Evolutionary conservation across 2,888 invertebrate genomes (phyloP), one percentile per base, ranked within the genome.

Genomic region (Balanococcus diminutus): DNA sequence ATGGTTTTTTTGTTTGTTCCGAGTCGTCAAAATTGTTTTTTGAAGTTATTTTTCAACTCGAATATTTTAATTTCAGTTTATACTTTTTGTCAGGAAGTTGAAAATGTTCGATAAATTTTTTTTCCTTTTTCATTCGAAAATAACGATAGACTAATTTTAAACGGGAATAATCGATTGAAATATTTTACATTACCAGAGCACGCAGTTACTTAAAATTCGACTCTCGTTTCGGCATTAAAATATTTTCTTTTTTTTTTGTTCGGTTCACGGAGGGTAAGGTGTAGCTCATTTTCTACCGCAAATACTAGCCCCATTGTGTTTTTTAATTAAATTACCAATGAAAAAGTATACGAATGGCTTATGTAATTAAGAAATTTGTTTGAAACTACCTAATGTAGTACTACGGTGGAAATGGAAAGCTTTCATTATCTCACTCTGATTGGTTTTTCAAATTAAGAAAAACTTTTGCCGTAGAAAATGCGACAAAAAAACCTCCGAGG

Each of bases 291-390:
- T 75, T 75, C 32, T 5, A 75, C 75, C 75, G 75, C 75, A 75
- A 32, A 75, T 32, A 75, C 75, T 6, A 75, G 36, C 32, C n/a
- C n/a, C 75, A 75, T 75, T 32, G 75, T 75, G 32, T 75, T 75
- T 75, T n/a, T 75, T 75, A 75, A 75, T 75, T 75, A 75, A 75
- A 75, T 75, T 75, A 75, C 75, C 75, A 75, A 75, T 32, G 75
- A 31, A 32, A 32, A 75, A 51, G 51, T 51, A 51, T 19, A 67
- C 22, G 28, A 14, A 32, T n/a, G 32, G 75, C 32, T 67, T 31
- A 9, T 28, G 28, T 32, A 75, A 75, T 75, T 75, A 75, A 75
- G 31, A 75, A 75, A 75, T 75, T 75, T 32, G 28, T 32, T 75
- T 19, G 32, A 75, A 19, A 75, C 75, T n/a, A n/a, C n/a, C n/a